Evolutionary conservation across 2,113 vertebrate genomes (phyloP).

Genomic region (Thinocorus orbignyianus): DNA sequence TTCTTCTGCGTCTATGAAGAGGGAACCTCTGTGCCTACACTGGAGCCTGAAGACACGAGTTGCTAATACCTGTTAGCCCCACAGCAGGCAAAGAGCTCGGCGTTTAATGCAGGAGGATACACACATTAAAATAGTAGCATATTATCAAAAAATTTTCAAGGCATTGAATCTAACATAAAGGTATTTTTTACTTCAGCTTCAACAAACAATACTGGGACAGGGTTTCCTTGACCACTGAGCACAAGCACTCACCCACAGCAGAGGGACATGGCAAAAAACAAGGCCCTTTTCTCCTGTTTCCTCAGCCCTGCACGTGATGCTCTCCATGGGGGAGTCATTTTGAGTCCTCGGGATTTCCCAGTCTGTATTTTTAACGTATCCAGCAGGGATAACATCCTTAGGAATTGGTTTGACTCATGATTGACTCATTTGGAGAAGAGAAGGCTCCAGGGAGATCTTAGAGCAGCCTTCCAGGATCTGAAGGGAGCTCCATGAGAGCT

Average conservation of each 20-base stretch:
- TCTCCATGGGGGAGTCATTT: not conserved
- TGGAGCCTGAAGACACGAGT: not conserved
- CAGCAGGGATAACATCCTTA: not conserved
- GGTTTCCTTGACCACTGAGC: not conserved
- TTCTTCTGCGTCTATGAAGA: rapidly evolving
- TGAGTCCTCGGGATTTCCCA: not conserved
- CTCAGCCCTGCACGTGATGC: not conserved
- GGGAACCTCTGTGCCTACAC: not conserved
- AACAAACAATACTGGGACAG: not conserved
- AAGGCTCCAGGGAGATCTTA: too few relatives aligned
- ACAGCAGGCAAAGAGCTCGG: not conserved
- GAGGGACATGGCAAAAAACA: not conserved
- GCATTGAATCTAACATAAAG: not conserved
- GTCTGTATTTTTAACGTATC: not conserved
- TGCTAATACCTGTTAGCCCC: rapidly evolving
- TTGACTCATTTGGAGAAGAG: too few relatives aligned
- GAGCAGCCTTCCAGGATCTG: too few relatives aligned
- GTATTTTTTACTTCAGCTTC: not conserved
- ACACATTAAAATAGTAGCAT: not conserved
- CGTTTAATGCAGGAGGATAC: not conserved
- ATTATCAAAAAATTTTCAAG: not conserved
- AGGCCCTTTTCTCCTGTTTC: not conserved
- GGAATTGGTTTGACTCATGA: slow-evolving; percentile 42
- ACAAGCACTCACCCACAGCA: not conserved
- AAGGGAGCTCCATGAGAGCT: too few relatives aligned